These are phyloP conservation scores for Mylabris sibirica DNA, from an alignment of 2,888 invertebrate species.

Conservation along the genomic window DNA sequence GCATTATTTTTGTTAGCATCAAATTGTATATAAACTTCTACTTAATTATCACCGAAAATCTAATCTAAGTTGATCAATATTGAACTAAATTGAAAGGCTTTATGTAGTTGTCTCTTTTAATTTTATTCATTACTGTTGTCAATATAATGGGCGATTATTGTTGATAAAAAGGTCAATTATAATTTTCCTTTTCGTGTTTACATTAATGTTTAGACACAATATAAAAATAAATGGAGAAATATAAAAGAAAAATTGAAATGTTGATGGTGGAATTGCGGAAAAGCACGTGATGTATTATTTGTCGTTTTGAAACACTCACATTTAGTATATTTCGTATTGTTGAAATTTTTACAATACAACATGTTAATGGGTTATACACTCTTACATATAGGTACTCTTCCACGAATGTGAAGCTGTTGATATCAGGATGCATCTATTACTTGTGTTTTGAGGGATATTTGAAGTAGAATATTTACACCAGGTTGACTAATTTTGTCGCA, in stretches of 20 bases:
- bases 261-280: background rate
- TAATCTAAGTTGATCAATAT: background rate
- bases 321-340: background rate
- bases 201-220: background rate
- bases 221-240: background rate
- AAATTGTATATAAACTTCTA: background rate
- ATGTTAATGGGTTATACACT: background rate
- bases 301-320: background rate
- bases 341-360: conserved; percentile 1
- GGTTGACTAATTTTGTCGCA: background rate
- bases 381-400: background rate
- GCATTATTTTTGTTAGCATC: background rate
- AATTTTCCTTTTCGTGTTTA: background rate
- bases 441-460: background rate
- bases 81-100: background rate
- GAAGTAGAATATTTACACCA: background rate
- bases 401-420: background rate
- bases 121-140: background rate
- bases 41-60: background rate
- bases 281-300: conserved; percentile 3
- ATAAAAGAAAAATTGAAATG: background rate
- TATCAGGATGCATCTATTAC: background rate
- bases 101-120: too few relatives aligned
- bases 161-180: background rate
- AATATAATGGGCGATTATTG: background rate